phyloP scores from a whole-genome alignment of 53 echinoderm and acorn worm species.

The Arbacia lixula region DNA sequence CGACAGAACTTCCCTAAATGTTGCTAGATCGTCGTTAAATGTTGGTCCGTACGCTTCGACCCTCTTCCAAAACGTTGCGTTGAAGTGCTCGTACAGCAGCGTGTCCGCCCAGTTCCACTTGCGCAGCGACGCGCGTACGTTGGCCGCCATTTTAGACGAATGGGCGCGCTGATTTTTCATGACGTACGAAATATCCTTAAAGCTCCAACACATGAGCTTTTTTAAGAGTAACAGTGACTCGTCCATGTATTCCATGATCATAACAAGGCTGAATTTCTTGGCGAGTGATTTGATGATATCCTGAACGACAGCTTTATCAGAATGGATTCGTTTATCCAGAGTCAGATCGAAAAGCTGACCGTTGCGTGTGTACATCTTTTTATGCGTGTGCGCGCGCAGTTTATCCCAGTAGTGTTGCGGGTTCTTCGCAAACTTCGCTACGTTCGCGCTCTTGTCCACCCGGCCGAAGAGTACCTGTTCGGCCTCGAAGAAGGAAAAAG shows the following conservation, averaged over 20 bases:
- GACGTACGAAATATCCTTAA: conserved; percentile 65
- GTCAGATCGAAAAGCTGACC: conserved; percentile 72
- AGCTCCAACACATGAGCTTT: conserved; percentile 68
- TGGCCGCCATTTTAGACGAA: conserved; percentile 10
- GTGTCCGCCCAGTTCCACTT: conserved; percentile 70
- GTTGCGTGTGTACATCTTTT: conserved; percentile 61
- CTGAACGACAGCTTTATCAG: conserved; percentile 44
- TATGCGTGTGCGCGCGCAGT: background rate
- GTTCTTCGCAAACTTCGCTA: conserved; percentile 55
- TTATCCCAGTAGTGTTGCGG: conserved; percentile 51
- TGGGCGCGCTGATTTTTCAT: conserved; percentile 60
- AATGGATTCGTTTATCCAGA: conserved; percentile 56
- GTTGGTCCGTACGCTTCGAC: conserved; percentile 64
- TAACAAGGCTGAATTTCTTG: conserved; percentile 56
- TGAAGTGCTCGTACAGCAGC: conserved; percentile 67
- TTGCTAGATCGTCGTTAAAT: conserved; percentile 53
- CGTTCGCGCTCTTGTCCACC: background rate
- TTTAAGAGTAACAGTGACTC: conserved; percentile 69
- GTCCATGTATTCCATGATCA: conserved; percentile 73
- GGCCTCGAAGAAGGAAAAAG: conserved; percentile 62
- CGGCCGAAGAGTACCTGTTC: conserved; percentile 13
- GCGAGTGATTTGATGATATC: conserved; percentile 39
- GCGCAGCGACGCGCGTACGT: conserved; percentile 58
- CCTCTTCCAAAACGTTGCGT: conserved; percentile 67
- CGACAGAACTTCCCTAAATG: conserved; percentile 49